Base-by-base conservation (phyloP, 2,797 vertebrate species). In the Anisognathus igniventris region DNA sequence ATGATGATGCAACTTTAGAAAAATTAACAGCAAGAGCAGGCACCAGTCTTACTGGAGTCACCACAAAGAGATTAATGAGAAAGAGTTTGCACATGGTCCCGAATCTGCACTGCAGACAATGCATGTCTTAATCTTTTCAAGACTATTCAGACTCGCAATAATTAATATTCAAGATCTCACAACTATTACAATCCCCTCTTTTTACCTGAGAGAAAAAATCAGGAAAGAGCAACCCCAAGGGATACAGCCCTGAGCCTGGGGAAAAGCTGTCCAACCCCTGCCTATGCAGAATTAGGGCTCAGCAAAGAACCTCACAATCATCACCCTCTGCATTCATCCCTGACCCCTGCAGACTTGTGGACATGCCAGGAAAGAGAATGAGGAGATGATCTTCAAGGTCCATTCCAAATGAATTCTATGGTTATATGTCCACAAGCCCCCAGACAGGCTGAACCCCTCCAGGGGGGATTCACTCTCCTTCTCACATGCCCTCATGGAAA, bases 21-120 rank as follows among this genome's bases (percentile, higher is more conserved):
- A 97, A 91, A 93, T 53, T 88, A 87, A 87, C 18, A 95, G 75
- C 45, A 80, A 88, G 39, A 95, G 82, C 16, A 58, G 50, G 47
- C 58, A 91, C 21, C 73, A 65, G 40, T 39, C 37, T 91, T 84
- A 91, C 6, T 65, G 83, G 61, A 88, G 86, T 62, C 88, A 86
- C 45, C 67, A 79, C 56, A 70, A 84, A 88, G 37, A 86, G 33
- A 85, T 27, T 50, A 60, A 70, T 30, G 71, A 90, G 90, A 92
- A 68, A 30, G 65, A 73, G 51, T 31, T 61, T 66, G 79, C 58
- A 71, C 57, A 21, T 14, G 30, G 76, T 81, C 28, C 74, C 51
- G 57, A 74, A 92, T 87, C 62, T 0, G 2, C 62, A 42, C 27
- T 86, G 85, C 62, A 91, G 66, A 48, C 56, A 88, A 84, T 48